Base-by-base conservation (phyloP, 1,140 invertebrate species). In the Leptoteleia sp. region DNA sequence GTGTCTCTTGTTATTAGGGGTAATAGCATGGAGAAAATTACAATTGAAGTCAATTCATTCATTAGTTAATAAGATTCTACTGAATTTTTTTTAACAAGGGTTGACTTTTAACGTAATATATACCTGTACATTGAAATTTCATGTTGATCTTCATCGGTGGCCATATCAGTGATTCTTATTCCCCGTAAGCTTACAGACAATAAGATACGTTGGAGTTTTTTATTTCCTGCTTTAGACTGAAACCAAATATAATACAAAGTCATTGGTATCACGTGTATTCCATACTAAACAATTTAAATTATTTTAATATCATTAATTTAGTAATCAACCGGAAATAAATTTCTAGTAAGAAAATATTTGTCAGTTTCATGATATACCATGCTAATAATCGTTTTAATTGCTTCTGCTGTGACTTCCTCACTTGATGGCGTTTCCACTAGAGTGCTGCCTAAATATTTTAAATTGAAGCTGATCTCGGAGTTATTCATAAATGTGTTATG, bases 111-210 rank as follows among this genome's bases (percentile, higher is more conserved):
- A n/a, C n/a, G n/a, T n/a, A n/a, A n/a, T n/a, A n/a, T n/a, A n/a
- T 22, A 95, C 95, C 93, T 95, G 86, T 96, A 96, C 85, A 97
- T 96, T 3, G 95, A 95, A 13, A 96, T 91, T 87, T 95, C 93
- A 35, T 95, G 88, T 8, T 94, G 89, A 67, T 93, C 91, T 83
- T 95, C 93, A 29, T 93, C 92, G 2, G 93, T 92, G n/a, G 90
- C 88, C 2, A 92, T 83, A 82, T 96, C 94, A 4, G 91, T 91
- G 57, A 95, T 93, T 48, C 92, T 88, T 48, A 97, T 95, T 45
- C 95, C 95, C 77, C 92, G 91, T 0, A 94, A 90, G 54, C 93
- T 94, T 12, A 96, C 92, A 29, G 92, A 93, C 12, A 96, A 81
- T 47, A 92, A 92, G 12, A 96, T 94, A 54, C 93, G 91, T 76